phyloP scores from a whole-genome alignment of 2,113 vertebrate species.

The Ptyas mucosa region DNA sequence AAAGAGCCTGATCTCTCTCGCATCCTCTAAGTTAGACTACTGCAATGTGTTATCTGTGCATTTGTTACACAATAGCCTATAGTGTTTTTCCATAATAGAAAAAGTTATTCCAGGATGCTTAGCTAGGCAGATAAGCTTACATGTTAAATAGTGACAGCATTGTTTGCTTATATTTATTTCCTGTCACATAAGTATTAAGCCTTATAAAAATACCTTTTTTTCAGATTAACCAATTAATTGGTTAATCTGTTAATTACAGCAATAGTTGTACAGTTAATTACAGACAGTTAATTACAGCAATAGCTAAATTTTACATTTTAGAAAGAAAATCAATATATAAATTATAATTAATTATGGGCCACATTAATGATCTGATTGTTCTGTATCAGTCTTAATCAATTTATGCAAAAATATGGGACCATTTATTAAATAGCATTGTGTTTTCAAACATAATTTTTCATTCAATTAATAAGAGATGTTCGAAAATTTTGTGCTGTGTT shows the following conservation, averaged over 20 bases:
- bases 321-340: neutral
- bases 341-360: neutral
- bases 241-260: too few relatives aligned
- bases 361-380: constrained; percentile 1
- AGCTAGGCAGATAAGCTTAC: constrained; percentile 28
- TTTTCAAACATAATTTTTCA: neutral
- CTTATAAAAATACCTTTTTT: neutral
- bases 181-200: constrained; percentile 38
- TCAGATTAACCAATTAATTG: constrained; percentile 16
- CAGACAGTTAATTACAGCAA: constrained; percentile 10
- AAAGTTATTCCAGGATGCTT: constrained; percentile 43
- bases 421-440: neutral
- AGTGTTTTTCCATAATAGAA: constrained; percentile 45
- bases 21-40: neutral
- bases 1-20: neutral
- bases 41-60: neutral
- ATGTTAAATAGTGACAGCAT: constrained; percentile 25
- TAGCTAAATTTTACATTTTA: neutral
- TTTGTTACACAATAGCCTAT: constrained; percentile 48
- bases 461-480: neutral
- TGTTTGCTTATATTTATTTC: constrained; percentile 31
- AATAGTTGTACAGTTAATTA: too few relatives aligned
- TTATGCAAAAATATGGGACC: neutral
- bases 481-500: neutral
- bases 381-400: neutral